phyloP scores from a whole-genome alignment of 2,113 vertebrate species.

The Psophia crepitans region DNA sequence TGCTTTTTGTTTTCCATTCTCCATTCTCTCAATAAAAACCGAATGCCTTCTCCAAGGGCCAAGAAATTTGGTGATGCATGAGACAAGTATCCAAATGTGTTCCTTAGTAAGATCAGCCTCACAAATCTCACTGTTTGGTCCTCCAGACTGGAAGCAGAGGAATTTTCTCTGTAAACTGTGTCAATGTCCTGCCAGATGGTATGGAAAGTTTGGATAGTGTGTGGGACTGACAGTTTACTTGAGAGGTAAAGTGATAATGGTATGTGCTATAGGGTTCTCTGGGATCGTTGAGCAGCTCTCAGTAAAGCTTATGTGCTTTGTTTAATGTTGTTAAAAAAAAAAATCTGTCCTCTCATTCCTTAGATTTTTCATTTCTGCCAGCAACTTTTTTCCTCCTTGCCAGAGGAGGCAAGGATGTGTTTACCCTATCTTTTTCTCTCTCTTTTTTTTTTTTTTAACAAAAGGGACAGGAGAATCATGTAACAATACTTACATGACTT shows the following conservation, averaged over 20 bases:
- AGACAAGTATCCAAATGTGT: background rate
- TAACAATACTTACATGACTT: background rate
- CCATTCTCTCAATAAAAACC: background rate
- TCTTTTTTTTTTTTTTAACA: background rate
- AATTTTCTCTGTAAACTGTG: conserved; percentile 35
- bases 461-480: background rate
- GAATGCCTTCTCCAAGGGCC: background rate
- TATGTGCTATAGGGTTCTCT: conserved; percentile 9
- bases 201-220: background rate
- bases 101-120: background rate
- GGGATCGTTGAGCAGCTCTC: background rate
- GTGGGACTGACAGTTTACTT: conserved; percentile 32
- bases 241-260: background rate
- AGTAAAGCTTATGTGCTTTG: background rate
- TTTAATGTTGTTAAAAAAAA: background rate
- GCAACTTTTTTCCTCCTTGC: background rate
- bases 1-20: background rate
- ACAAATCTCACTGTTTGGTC: background rate
- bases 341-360: background rate
- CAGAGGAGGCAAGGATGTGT: background rate
- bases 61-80: background rate
- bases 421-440: background rate
- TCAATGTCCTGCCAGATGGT: conserved; percentile 47
- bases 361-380: background rate
- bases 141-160: background rate